phyloP scores from a whole-genome alignment of 1,140 invertebrate species.

The Rhyzopertha dominica region DNA sequence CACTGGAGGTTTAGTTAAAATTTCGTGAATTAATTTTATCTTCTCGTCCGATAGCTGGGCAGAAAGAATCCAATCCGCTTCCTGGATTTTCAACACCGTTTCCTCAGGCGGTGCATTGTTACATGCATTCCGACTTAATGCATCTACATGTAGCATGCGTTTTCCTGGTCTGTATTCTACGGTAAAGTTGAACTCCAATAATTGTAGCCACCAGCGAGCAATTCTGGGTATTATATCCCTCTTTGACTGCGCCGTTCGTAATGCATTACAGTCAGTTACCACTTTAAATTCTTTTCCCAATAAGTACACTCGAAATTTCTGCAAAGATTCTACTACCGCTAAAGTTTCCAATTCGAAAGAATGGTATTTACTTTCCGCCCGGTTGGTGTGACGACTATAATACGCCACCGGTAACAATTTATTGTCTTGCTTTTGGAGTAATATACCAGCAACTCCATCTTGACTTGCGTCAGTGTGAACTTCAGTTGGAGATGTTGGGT shows the following conservation, averaged over 20 bases:
- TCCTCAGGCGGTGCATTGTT: no score
- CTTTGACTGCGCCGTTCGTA: constrained; percentile 34
- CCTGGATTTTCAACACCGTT: not conserved
- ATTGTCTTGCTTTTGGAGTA: constrained; percentile 33
- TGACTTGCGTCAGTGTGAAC: constrained; percentile 38
- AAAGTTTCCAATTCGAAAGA: constrained; percentile 42
- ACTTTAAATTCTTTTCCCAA: constrained; percentile 32
- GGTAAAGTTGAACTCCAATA: constrained; percentile 31
- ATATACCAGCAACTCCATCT: constrained; percentile 32
- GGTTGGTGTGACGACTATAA: constrained; percentile 33
- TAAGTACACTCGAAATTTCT: constrained; percentile 31
- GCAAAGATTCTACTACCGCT: constrained; percentile 34
- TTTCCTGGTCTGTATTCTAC: constrained; percentile 26
- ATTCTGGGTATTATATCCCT: constrained; percentile 31
- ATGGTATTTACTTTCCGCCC: constrained; percentile 34
- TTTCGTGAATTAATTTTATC: not conserved
- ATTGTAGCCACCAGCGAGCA: constrained; percentile 22
- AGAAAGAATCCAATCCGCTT: not conserved
- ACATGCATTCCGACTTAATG: constrained; percentile 17
- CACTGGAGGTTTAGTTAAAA: not conserved
- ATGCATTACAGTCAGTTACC: constrained; percentile 24
- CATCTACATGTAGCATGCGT: constrained; percentile 25
- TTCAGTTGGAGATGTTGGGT: constrained; percentile 25
- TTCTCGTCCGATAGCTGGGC: not conserved
- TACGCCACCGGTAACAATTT: constrained; percentile 27